Percentiles rank a stretch among this genome's conserved stretches.
Conservation (phyloP, 2,888 invertebrate genomes). For the Rhopalosiphum nymphaeae region DNA sequence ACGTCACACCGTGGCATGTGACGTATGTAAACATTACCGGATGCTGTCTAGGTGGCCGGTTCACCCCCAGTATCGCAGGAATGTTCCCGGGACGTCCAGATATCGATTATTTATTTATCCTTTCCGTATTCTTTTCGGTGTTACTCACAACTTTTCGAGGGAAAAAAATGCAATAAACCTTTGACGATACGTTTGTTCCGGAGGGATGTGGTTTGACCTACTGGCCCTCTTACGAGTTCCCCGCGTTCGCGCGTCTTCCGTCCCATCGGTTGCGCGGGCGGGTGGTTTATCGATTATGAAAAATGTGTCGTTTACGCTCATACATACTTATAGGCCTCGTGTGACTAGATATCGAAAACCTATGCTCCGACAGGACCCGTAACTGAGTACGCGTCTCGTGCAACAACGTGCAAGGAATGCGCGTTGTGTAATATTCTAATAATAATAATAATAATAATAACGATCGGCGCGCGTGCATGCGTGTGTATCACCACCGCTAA, state of each 20-base stretch:
- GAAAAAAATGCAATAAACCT: conserved; percentile 1
- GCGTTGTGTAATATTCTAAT: conserved; percentile 49
- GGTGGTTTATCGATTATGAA: not conserved
- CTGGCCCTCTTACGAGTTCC: conserved; percentile 16
- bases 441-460: conserved; percentile 30
- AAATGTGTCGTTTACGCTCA: not conserved
- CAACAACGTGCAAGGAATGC: conserved; percentile 57
- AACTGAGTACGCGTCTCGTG: conserved; percentile 6
- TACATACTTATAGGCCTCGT: not conserved
- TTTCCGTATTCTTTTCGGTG: not conserved
- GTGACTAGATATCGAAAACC: not conserved
- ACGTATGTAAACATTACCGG: conserved; percentile 10
- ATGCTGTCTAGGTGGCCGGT: not conserved
- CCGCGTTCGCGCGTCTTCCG: not conserved
- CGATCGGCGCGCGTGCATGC: conserved; percentile 17
- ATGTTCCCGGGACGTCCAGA: not conserved
- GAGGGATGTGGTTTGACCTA: conserved; percentile 31
- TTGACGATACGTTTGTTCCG: not conserved
- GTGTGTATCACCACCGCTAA: not conserved
- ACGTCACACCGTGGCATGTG: conserved; percentile 40
- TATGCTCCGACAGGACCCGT: not conserved
- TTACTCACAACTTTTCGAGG: not conserved
- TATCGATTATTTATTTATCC: not conserved
- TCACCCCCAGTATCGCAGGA: not conserved
- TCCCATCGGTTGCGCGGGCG: not conserved